Percentiles rank a stretch among this genome's conserved stretches.
phyloP scores from a whole-genome alignment of 1,140 invertebrate species.

The Acyrthosiphon pisum region DNA sequence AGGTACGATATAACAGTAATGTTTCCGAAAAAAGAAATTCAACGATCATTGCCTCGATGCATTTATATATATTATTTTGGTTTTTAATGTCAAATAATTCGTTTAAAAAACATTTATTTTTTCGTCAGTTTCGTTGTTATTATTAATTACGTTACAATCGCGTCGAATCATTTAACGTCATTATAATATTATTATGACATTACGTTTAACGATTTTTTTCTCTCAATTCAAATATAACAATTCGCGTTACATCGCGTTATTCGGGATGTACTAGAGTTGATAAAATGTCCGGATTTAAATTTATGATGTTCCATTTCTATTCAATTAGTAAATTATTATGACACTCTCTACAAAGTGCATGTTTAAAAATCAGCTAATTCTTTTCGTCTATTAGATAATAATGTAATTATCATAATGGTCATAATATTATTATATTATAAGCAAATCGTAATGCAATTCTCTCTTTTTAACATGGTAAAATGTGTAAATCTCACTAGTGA shows the following conservation, averaged over 20 bases:
- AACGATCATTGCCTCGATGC: background rate
- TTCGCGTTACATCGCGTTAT: background rate
- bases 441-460: background rate
- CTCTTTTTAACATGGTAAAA: background rate
- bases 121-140: background rate
- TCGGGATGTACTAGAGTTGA: background rate
- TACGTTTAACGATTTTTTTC: background rate
- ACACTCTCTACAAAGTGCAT: background rate
- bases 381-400: background rate
- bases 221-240: background rate
- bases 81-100: background rate
- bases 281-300: background rate
- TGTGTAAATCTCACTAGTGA: background rate
- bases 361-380: background rate
- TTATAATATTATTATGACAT: background rate
- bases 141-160: background rate
- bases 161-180: background rate
- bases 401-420: background rate
- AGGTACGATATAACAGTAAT: background rate
- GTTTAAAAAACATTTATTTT: background rate
- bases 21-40: background rate
- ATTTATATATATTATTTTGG: background rate
- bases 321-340: background rate
- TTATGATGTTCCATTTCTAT: background rate
- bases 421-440: background rate